A percentile compares a stretch with the other conserved stretches of the same genome.
These are phyloP conservation scores for Halyomorpha halys DNA, from an alignment of 1,140 invertebrate species.

Conservation along the genomic window DNA sequence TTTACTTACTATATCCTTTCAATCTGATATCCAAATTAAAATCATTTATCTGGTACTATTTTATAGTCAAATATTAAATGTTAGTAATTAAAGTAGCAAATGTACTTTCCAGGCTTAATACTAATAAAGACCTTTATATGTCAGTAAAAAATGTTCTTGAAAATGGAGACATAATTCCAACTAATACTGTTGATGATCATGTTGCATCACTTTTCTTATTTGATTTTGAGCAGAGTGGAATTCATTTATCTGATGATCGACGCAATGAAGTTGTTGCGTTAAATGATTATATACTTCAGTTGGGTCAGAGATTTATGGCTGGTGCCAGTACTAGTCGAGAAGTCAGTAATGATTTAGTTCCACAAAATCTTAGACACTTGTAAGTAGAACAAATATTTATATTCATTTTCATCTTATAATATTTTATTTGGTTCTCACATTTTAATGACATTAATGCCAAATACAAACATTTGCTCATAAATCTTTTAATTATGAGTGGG, in stretches of 20 bases:
- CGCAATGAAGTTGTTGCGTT: conserved; percentile 67
- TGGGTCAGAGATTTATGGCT: conserved; percentile 78
- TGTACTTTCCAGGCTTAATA: conserved; percentile 65
- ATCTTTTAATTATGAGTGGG: too few relatives aligned
- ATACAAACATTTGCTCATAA: too few relatives aligned
- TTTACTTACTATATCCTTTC: too few relatives aligned
- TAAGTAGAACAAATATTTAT: conserved; percentile 41
- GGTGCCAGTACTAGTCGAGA: conserved; percentile 54
- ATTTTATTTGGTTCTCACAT: too few relatives aligned
- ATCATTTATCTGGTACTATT: too few relatives aligned
- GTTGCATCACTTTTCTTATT: conserved; percentile 82
- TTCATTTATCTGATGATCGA: conserved; percentile 73
- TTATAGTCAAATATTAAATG: too few relatives aligned
- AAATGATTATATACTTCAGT: conserved; percentile 67
- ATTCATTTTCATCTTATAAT: too few relatives aligned
- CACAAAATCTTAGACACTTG: conserved; percentile 60
- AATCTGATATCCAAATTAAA: too few relatives aligned
- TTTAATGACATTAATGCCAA: too few relatives aligned
- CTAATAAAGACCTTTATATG: conserved; percentile 71
- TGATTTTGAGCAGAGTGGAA: conserved; percentile 95
- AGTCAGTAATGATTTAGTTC: conserved; percentile 52
- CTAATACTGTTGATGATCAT: conserved; percentile 67
- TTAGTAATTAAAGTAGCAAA: too few relatives aligned
- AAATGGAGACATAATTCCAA: conserved; percentile 56
- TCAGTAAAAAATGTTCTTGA: conserved; percentile 56